Percentiles rank a stretch among this genome's conserved stretches.
These are phyloP conservation scores for Heliconius eleuchia DNA, from an alignment of 1,140 invertebrate genomes.

Conservation along the genomic window DNA sequence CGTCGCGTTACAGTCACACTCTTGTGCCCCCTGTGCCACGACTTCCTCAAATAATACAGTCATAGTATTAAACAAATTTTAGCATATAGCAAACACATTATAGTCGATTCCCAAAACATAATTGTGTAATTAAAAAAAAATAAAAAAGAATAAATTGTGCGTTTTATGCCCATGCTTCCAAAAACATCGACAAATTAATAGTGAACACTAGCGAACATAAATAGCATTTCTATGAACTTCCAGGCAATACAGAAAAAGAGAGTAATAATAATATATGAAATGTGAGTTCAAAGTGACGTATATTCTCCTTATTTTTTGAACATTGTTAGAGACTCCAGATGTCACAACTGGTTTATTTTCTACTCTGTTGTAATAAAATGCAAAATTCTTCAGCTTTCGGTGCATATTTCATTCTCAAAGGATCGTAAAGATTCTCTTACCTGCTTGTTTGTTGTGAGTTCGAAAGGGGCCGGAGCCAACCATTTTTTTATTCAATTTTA, in stretches of 20 bases:
- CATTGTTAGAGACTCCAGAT: conserved; percentile 25
- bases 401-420: conserved; percentile 65
- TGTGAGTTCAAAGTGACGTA: not conserved
- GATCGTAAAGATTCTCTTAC: conserved; percentile 76
- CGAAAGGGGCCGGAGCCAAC: conserved; percentile 66
- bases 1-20: no score
- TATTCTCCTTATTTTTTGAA: conserved; percentile 5
- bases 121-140: no score
- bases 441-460: conserved; percentile 77
- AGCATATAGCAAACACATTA: no score
- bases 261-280: not conserved
- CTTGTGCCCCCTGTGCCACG: no score
- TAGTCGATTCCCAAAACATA: no score
- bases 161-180: no score
- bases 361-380: conserved; percentile 50
- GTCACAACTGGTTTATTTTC: conserved; percentile 26
- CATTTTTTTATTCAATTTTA: conserved; percentile 77
- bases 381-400: conserved; percentile 59
- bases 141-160: no score
- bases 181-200: no score
- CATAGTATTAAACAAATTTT: no score
- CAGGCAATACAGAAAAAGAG: not conserved
- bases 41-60: no score
- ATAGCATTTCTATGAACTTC: not conserved
- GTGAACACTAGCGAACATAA: not conserved